Conservation (phyloP, 2,113 vertebrate genomes). For the Blennius ocellaris region DNA sequence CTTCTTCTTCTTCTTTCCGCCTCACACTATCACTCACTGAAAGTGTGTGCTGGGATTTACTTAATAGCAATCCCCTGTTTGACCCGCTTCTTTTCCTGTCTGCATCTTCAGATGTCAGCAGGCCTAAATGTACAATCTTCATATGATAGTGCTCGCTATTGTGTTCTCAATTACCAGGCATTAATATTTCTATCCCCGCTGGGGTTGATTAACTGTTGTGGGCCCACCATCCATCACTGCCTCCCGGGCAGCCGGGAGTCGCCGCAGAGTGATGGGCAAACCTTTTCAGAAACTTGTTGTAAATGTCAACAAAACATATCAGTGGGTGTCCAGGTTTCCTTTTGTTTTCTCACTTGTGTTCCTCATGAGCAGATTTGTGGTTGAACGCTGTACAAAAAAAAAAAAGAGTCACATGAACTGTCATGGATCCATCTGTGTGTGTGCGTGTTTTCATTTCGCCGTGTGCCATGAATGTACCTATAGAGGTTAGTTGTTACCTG, state of each 20-base stretch:
- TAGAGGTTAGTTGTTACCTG: neutral
- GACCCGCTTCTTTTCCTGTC: conserved; percentile 21
- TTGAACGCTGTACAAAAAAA: conserved; percentile 20
- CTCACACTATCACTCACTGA: conserved; percentile 6
- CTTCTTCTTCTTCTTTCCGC: neutral
- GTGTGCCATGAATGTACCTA: conserved; percentile 2
- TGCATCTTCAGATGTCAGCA: conserved; percentile 42
- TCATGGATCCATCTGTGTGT: conserved; percentile 35
- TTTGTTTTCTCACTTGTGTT: conserved; percentile 49
- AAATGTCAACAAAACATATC: conserved; percentile 75
- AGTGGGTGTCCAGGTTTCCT: conserved; percentile 44
- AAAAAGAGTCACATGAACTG: conserved; percentile 41
- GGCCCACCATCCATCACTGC: conserved; percentile 68
- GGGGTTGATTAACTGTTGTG: conserved; percentile 71
- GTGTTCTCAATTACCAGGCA: conserved; percentile 65
- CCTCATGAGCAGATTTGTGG: conserved; percentile 57
- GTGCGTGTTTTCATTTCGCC: neutral
- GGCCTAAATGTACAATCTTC: conserved; percentile 42
- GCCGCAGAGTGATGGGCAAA: conserved; percentile 63
- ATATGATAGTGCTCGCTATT: conserved; percentile 43
- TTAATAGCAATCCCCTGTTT: conserved; percentile 27
- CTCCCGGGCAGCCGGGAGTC: conserved; percentile 47
- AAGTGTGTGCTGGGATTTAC: neutral
- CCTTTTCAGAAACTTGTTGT: conserved; percentile 68
- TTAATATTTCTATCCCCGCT: conserved; percentile 71